Conservation (phyloP, 2,888 invertebrate species). For the Onchidella celtica region DNA sequence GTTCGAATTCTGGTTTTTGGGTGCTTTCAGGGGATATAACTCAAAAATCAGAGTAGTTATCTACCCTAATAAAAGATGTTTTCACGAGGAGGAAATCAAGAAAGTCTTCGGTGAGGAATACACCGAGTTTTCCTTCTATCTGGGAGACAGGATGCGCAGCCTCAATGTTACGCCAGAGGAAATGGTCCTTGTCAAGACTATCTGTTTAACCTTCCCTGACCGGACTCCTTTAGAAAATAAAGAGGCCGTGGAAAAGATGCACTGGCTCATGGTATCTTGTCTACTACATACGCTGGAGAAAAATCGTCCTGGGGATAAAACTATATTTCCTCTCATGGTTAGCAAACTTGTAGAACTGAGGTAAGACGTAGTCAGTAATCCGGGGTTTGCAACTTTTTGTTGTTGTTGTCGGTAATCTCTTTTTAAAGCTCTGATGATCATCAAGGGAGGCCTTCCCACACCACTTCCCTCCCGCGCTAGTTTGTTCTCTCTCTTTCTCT, state of each 20-base stretch:
- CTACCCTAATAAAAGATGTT: constrained; percentile 38
- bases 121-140: constrained; percentile 37
- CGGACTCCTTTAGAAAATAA: constrained; percentile 8
- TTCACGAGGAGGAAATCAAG: constrained; percentile 28
- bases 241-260: constrained; percentile 39
- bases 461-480: neutral
- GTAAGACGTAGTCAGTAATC: constrained; percentile 4
- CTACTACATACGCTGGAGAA: constrained; percentile 42
- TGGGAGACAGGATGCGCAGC: constrained; percentile 32
- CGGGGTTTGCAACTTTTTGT: neutral
- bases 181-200: constrained; percentile 44
- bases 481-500: neutral
- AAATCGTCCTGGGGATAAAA: constrained; percentile 7
- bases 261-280: constrained; percentile 41
- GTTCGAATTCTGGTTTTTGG: constrained; percentile 48
- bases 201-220: constrained; percentile 41
- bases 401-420: neutral
- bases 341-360: constrained; percentile 39
- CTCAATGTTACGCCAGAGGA: constrained; percentile 34
- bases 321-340: constrained; percentile 37
- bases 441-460: neutral
- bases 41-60: constrained; percentile 17
- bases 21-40: constrained; percentile 43
- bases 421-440: neutral
- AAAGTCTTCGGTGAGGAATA: constrained; percentile 45